Evolutionary conservation across 2,888 invertebrate species (phyloP).

Genomic region (Mesorhabditis belari): DNA sequence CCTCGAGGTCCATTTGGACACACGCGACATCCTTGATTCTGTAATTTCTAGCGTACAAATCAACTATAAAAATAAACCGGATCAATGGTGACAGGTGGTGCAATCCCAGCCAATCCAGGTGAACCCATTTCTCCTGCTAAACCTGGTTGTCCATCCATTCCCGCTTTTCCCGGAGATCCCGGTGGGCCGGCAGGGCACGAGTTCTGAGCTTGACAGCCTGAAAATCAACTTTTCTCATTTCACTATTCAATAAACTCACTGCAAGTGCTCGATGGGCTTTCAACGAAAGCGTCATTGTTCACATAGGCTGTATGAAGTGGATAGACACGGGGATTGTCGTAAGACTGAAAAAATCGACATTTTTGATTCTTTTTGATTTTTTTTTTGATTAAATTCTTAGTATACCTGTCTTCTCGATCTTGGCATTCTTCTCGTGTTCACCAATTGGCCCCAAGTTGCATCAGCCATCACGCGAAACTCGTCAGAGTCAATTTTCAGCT

Average conservation of each 20-base stretch:
- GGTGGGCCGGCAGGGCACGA: constrained; percentile 34
- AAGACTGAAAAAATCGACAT: constrained; percentile 12
- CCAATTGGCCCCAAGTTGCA: constrained; percentile 32
- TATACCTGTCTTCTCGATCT: constrained; percentile 25
- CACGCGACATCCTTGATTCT: constrained; percentile 37
- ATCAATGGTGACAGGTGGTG: constrained; percentile 43
- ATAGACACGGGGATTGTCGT: constrained; percentile 18
- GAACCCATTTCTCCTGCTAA: constrained; percentile 32
- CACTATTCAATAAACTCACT: constrained; percentile 12
- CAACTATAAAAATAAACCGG: constrained; percentile 10
- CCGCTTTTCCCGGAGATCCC: constrained; percentile 35
- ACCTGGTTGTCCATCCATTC: constrained; percentile 34
- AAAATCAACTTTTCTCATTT: background rate
- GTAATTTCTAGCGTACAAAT: background rate
- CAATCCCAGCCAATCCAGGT: constrained; percentile 42
- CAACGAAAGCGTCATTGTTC: constrained; percentile 37
- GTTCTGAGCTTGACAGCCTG: constrained; percentile 32
- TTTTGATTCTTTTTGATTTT: no score
- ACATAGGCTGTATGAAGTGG: constrained; percentile 34
- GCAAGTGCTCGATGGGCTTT: constrained; percentile 22
- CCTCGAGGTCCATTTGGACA: constrained; percentile 47
- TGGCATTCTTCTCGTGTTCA: constrained; percentile 17
- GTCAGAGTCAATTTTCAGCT: constrained; percentile 34
- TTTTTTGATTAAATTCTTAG: no score
- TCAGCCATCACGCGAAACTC: constrained; percentile 38